These are phyloP conservation scores for Etia nguti DNA, from an alignment of 2,113 vertebrate species.

Conservation along the genomic window DNA sequence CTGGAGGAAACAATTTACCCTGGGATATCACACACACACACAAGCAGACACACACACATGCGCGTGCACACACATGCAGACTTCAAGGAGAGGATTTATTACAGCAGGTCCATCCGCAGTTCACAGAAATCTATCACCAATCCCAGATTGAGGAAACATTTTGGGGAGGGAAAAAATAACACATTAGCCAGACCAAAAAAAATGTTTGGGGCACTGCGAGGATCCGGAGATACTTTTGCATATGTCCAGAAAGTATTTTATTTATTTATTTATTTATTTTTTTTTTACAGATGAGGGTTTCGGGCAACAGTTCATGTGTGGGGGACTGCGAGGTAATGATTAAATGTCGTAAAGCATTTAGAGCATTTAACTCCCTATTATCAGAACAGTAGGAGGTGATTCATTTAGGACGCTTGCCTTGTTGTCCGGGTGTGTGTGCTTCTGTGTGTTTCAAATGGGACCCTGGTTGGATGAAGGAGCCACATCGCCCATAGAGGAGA, in stretches of 20 bases:
- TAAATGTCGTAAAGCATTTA: conserved; percentile 62
- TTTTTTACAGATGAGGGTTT: not conserved
- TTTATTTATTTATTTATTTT: not conserved
- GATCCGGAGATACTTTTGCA: conserved; percentile 29
- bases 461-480: conserved; percentile 23
- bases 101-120: conserved; percentile 68
- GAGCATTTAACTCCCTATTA: conserved; percentile 63
- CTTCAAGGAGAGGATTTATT: conserved; percentile 67
- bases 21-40: conserved; percentile 59
- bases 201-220: not conserved
- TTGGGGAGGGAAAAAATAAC: conserved; percentile 24
- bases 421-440: not conserved
- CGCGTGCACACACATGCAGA: conserved; percentile 7
- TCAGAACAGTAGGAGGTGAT: conserved; percentile 57
- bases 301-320: conserved; percentile 11
- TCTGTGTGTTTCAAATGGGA: conserved; percentile 15
- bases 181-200: conserved; percentile 34
- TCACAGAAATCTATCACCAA: conserved; percentile 61
- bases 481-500: conserved; percentile 13
- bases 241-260: conserved; percentile 14
- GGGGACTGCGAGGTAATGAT: conserved; percentile 50
- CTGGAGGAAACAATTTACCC: conserved; percentile 74
- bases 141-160: conserved; percentile 59
- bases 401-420: conserved; percentile 45
- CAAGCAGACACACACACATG: not conserved